phyloP scores from a whole-genome alignment of 2,888 invertebrate genomes.

The Salpingus planirostris region DNA sequence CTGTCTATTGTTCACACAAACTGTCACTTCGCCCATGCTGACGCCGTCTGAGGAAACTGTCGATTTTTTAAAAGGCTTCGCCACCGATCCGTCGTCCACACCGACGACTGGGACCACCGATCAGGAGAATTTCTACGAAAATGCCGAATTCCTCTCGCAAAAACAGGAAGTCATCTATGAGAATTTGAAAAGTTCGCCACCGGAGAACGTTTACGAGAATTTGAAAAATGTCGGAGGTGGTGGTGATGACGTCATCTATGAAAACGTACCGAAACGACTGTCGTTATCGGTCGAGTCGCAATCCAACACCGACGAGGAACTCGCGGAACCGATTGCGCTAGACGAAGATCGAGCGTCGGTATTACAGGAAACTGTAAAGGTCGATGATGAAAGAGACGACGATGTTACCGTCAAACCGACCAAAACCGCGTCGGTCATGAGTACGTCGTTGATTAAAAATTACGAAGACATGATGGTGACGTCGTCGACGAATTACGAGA shows the following conservation, averaged over 20 bases:
- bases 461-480: background rate
- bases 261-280: conserved; percentile 18
- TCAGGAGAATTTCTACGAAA: conserved; percentile 23
- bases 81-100: conserved; percentile 3
- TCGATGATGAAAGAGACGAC: conserved; percentile 1
- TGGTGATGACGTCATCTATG: conserved; percentile 20
- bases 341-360: background rate
- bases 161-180: conserved; percentile 7
- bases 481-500: background rate
- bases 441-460: conserved; percentile 1
- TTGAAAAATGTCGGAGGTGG: conserved; percentile 14
- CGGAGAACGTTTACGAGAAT: conserved; percentile 23
- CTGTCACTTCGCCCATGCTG: conserved; percentile 41
- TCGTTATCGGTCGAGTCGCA: background rate
- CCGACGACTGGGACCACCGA: background rate
- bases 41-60: conserved; percentile 42
- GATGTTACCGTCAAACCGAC: conserved; percentile 6
- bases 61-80: conserved; percentile 40
- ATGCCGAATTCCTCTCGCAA: conserved; percentile 19
- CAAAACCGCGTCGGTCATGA: conserved; percentile 3
- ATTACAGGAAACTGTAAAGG: conserved; percentile 4
- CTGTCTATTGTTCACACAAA: conserved; percentile 40
- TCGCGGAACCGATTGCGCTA: background rate
- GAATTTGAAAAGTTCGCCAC: conserved; percentile 15
- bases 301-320: background rate